Percentiles rank a stretch among this genome's conserved stretches.
These are phyloP conservation scores for Congeria kusceri DNA, from an alignment of 2,888 invertebrate genomes.

Conservation along the genomic window DNA sequence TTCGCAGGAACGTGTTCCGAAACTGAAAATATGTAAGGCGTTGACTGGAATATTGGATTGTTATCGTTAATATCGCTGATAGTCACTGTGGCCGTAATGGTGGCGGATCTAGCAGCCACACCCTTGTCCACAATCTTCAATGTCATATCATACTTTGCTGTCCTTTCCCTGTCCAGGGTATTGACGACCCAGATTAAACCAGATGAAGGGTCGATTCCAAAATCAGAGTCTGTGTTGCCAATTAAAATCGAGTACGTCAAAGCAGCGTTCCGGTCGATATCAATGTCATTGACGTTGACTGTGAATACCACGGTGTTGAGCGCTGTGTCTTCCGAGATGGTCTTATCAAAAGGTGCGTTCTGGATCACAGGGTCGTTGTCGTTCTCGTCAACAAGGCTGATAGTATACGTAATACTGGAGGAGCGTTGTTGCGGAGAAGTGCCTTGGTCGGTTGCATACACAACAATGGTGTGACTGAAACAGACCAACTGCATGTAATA, in stretches of 20 bases:
- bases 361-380: slow-evolving; percentile 75
- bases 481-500: not conserved
- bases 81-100: slow-evolving; percentile 68
- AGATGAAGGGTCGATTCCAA: slow-evolving; percentile 67
- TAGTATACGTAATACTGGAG: slow-evolving; percentile 74
- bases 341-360: slow-evolving; percentile 65
- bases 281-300: slow-evolving; percentile 74
- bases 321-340: slow-evolving; percentile 69
- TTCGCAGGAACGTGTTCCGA: slow-evolving; percentile 71
- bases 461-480: slow-evolving; percentile 71
- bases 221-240: slow-evolving; percentile 75
- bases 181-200: slow-evolving; percentile 71
- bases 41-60: slow-evolving; percentile 67
- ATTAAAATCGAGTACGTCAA: slow-evolving; percentile 69
- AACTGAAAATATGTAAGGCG: slow-evolving; percentile 67
- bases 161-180: slow-evolving; percentile 76
- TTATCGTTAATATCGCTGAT: slow-evolving; percentile 78
- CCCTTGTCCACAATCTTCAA: slow-evolving; percentile 68
- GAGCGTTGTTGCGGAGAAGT: slow-evolving; percentile 53
- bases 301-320: slow-evolving; percentile 67
- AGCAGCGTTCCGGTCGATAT: slow-evolving; percentile 68
- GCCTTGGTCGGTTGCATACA: slow-evolving; percentile 74
- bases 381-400: slow-evolving; percentile 74
- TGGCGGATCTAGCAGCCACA: slow-evolving; percentile 51
- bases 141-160: slow-evolving; percentile 66